Conservation (phyloP, 2,113 vertebrate genomes). For the Lagopus muta region DNA sequence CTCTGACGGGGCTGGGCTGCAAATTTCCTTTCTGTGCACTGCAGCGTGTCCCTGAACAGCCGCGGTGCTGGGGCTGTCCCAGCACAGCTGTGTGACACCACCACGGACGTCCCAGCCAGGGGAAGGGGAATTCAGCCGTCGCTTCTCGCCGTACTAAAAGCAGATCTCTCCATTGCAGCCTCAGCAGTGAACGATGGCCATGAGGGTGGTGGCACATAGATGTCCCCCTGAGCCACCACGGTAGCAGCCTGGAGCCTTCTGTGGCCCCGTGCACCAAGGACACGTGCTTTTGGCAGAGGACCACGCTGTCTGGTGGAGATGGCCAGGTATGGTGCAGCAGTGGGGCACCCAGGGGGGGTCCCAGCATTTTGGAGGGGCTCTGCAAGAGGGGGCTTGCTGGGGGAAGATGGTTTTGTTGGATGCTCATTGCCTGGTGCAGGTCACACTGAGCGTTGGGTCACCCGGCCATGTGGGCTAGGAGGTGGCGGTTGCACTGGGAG, state of each 20-base stretch:
- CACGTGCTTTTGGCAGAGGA: neutral
- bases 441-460: neutral
- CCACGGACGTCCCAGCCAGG: neutral
- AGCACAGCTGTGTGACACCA: neutral
- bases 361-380: accelerated
- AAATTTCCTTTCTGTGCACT: neutral
- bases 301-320: neutral
- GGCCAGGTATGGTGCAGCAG: neutral
- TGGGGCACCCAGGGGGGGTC: neutral
- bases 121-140: slow-evolving; percentile 46
- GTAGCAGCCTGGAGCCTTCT: neutral
- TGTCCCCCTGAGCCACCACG: neutral
- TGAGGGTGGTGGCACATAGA: accelerated
- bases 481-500: neutral
- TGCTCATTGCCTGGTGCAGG: accelerated
- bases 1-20: neutral
- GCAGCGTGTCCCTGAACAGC: neutral
- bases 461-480: accelerated
- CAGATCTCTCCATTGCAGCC: neutral
- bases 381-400: neutral
- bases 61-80: neutral
- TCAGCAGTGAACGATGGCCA: accelerated
- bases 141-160: neutral
- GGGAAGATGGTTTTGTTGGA: neutral
- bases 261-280: accelerated